Evolutionary conservation across 2,888 invertebrate genomes (phyloP).

Genomic region (Epinotia demarniana): DNA sequence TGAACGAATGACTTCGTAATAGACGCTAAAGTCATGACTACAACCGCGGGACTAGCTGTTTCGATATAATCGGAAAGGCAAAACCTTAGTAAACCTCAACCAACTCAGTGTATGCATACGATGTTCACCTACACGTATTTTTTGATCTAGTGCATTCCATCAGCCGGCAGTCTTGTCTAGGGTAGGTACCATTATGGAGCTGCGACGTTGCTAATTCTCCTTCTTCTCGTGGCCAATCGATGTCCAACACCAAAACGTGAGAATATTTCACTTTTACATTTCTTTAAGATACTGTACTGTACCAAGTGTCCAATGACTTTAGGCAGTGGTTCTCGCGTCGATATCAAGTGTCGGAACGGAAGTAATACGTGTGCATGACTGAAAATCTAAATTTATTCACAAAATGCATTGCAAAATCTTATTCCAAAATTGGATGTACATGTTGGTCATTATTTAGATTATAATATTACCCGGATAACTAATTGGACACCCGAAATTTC

Average conservation of each 20-base stretch:
- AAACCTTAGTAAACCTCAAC: too few relatives aligned
- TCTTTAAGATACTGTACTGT: neutral
- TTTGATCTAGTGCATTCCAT: too few relatives aligned
- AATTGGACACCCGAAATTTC: neutral
- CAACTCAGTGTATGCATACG: too few relatives aligned
- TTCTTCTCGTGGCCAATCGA: too few relatives aligned
- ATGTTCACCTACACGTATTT: too few relatives aligned
- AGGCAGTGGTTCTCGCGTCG: neutral
- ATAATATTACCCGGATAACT: neutral
- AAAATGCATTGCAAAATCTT: neutral
- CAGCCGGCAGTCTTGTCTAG: too few relatives aligned
- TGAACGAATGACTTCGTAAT: constrained; percentile 5
- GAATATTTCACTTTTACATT: neutral
- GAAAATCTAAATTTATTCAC: neutral
- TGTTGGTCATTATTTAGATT: neutral
- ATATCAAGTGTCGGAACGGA: neutral
- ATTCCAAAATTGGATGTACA: neutral
- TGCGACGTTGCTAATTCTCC: too few relatives aligned
- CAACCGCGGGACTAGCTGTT: neutral
- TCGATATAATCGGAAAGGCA: too few relatives aligned
- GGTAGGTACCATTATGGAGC: too few relatives aligned
- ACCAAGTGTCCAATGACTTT: neutral
- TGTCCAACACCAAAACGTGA: too few relatives aligned
- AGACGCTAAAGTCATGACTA: neutral
- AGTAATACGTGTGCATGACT: too few relatives aligned